Base-by-base conservation (phyloP, 1,140 invertebrate genomes). In the Palaemon carinicauda region DNA sequence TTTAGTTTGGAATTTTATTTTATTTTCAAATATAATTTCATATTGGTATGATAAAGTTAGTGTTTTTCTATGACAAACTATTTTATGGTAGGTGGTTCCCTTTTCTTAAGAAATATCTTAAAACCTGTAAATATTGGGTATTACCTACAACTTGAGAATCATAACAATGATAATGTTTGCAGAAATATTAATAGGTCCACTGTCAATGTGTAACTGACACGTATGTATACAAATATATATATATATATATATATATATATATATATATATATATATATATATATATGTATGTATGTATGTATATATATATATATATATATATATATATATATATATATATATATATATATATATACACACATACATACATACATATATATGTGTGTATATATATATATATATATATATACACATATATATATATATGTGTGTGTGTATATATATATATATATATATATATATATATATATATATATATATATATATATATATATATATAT, bases 331-430 rank as follows among this genome's bases (percentile, higher is more conserved):
- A 24, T 69, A 24, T 69, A 24, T 69, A 24, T 69, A 24, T 69
- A 24, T 65, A 24, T 65, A 24, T 24, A 24, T 65, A 15, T 65
- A 24, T 65, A 24, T 65, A 15, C 21, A 24, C 21, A 24, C 21
- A 24, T 65, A 65, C n/a, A 65, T 65, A 65, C n/a, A 65, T 65
- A 65, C n/a, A 65, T 65, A 65, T 65, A 65, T 65, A 65, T 65
- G n/a, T 65, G n/a, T 65, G n/a, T 65, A 65, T 65, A 65, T 65
- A 65, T n/a, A 65, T 65, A 65, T 65, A 65, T 65, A 65, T 65
- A n/a, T 65, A 65, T 65, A 65, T 65, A 65, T 65, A 65, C n/a
- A 65, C 27, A 65, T 65, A n/a, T 65, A 65, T 17, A n/a, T 65
- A 65, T 65, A 19, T 65, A 65, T 65, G n/a, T n/a, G n/a, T n/a